Conservation (phyloP, 2,797 vertebrate genomes). For the Sardinella longiceps region DNA sequence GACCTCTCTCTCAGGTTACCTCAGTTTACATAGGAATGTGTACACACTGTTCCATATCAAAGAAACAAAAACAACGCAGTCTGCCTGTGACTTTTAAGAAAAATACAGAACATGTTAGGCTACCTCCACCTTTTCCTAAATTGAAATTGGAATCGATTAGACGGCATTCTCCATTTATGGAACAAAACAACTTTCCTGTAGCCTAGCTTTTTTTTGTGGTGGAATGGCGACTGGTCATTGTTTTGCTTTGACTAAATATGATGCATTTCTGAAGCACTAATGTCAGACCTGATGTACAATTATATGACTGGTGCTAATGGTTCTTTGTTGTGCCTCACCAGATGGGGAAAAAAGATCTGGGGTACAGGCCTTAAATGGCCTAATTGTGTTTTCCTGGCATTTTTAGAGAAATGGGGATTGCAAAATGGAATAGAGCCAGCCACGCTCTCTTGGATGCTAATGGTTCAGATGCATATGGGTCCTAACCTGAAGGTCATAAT, state of each 20-base stretch:
- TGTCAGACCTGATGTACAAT: constrained; percentile 9
- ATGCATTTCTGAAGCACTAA: neutral
- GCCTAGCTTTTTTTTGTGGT: neutral
- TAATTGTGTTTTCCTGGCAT: constrained; percentile 6
- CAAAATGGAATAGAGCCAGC: neutral
- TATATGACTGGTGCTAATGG: constrained; percentile 9
- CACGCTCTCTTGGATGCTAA: constrained; percentile 13
- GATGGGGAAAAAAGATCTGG: neutral
- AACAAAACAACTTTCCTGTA: neutral
- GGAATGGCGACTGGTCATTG: neutral
- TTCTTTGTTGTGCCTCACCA: neutral
- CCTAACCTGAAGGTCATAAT: constrained; percentile 37
- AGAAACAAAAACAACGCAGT: neutral
- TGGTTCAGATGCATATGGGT: neutral
- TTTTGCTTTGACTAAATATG: neutral
- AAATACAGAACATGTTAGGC: neutral
- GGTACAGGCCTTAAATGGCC: neutral
- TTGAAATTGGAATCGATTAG: neutral
- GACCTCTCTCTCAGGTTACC: neutral
- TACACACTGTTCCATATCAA: neutral
- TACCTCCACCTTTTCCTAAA: neutral
- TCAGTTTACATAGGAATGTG: constrained; percentile 9
- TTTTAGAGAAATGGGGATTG: constrained; percentile 13
- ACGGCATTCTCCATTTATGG: neutral
- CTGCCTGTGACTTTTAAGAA: neutral